Conservation (phyloP, 2,888 invertebrate genomes). For the Trissoscelio sp. region DNA sequence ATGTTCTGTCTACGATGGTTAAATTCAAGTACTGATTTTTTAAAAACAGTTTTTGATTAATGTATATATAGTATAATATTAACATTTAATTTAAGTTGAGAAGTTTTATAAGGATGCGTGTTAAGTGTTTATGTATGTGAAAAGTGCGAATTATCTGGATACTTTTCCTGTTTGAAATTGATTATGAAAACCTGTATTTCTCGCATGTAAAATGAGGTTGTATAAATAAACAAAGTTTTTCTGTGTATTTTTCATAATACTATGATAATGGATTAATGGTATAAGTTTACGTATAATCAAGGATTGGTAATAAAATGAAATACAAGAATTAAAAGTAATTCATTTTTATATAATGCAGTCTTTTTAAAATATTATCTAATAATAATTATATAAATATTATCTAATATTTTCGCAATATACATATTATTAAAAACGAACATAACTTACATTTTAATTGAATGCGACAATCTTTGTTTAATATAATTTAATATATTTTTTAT, state of each 20-base stretch:
- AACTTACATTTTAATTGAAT: constrained; percentile 22
- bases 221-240: constrained; percentile 34
- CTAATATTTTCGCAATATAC: constrained; percentile 30
- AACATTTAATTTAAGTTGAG: constrained; percentile 31
- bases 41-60: constrained; percentile 12
- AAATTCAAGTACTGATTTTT: constrained; percentile 37
- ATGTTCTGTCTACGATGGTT: constrained; percentile 33
- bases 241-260: constrained; percentile 23
- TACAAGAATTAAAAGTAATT: too few relatives aligned
- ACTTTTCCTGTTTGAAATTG: constrained; percentile 11
- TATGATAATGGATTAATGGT: too few relatives aligned
- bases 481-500: constrained; percentile 13
- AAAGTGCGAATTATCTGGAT: constrained; percentile 8
- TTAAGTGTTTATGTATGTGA: constrained; percentile 18
- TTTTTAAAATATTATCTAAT: constrained; percentile 31
- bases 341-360: constrained; percentile 54
- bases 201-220: constrained; percentile 34
- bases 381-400: constrained; percentile 27
- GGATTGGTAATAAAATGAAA: too few relatives aligned
- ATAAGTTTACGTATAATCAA: too few relatives aligned
- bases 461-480: constrained; percentile 23
- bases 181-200: constrained; percentile 11
- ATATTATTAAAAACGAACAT: constrained; percentile 15
- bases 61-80: constrained; percentile 37
- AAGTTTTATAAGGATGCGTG: constrained; percentile 28